Percentiles rank a stretch among this genome's conserved stretches.
Conservation (phyloP, 2,113 vertebrate species). For the Malurus elegans region DNA sequence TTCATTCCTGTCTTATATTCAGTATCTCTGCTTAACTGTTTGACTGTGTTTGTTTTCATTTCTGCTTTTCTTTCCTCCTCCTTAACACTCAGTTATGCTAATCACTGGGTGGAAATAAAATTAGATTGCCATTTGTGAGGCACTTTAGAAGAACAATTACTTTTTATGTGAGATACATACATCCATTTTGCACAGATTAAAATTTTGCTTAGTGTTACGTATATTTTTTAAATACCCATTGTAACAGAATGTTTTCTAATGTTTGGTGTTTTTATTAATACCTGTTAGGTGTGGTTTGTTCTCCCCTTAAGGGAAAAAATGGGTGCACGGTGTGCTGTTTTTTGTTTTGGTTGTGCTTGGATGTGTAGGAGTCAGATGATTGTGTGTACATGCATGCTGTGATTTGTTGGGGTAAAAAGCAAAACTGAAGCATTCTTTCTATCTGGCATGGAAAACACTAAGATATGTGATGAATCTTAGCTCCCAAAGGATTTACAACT, state of each 20-base stretch:
- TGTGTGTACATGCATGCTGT: neutral
- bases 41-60: neutral
- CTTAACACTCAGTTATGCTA: neutral
- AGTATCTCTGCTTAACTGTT: neutral
- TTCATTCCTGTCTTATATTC: neutral
- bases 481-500: neutral
- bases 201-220: too few relatives aligned
- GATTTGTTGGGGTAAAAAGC: neutral
- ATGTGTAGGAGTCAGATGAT: neutral
- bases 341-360: neutral
- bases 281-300: slow-evolving; percentile 5
- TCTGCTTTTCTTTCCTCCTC: neutral
- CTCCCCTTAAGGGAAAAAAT: neutral
- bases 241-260: neutral
- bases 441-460: neutral
- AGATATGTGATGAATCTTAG: neutral
- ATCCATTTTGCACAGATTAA: too few relatives aligned
- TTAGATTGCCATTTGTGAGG: neutral
- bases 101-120: neutral
- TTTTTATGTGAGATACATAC: neutral
- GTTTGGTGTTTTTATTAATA: neutral
- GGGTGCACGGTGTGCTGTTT: neutral
- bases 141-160: neutral
- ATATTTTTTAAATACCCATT: neutral
- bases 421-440: neutral